Conservation (phyloP, 1,140 invertebrate genomes). For the Pentalonia nigronervosa region DNA sequence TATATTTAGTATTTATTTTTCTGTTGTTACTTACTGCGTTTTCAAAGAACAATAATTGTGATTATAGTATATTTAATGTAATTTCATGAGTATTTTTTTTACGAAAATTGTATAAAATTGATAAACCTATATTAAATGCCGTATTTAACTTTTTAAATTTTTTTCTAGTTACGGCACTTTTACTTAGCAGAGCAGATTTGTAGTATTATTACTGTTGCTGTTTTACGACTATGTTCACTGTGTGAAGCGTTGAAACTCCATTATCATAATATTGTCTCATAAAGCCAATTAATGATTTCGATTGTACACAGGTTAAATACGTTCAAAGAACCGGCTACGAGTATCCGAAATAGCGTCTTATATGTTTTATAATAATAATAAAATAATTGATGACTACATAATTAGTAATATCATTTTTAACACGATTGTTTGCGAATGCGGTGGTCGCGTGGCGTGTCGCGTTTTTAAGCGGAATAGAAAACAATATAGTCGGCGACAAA, state of each 20-base stretch:
- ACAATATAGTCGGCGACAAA: background rate
- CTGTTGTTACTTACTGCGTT: too few species aligned
- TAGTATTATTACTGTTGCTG: too few species aligned
- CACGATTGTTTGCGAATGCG: background rate
- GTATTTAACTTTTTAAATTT: too few species aligned
- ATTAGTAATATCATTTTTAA: background rate
- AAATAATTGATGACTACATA: background rate
- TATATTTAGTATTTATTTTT: too few species aligned
- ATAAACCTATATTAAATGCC: too few species aligned
- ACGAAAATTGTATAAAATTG: too few species aligned
- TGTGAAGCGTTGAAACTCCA: background rate
- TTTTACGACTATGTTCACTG: background rate
- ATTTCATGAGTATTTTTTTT: too few species aligned
- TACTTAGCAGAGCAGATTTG: too few species aligned
- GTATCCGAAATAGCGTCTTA: background rate
- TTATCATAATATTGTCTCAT: background rate
- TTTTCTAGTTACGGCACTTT: too few species aligned
- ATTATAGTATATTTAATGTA: too few species aligned
- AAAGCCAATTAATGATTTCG: background rate
- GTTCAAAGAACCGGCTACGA: background rate
- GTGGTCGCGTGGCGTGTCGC: background rate
- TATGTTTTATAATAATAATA: background rate
- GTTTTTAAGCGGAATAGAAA: conserved; percentile 6
- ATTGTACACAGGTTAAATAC: background rate
- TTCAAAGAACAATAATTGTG: too few species aligned